phyloP scores from a whole-genome alignment of 2,797 vertebrate genomes.

The Hapalemur alaotrensis region DNA sequence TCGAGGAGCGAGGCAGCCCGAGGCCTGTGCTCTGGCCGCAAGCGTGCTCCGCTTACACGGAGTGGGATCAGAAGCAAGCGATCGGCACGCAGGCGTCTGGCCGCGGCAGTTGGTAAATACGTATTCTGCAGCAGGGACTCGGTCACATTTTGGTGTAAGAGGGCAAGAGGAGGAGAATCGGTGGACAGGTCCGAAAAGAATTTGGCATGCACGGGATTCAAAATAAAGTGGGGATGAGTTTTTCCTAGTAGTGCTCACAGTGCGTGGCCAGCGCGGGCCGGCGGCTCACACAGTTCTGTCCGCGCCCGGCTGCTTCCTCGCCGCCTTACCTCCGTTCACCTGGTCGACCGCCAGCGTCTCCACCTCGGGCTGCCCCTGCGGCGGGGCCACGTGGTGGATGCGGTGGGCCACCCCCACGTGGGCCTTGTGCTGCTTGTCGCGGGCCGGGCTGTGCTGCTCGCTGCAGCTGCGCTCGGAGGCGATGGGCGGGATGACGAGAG shows the following conservation, averaged over 20 bases:
- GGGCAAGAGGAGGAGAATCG: background rate
- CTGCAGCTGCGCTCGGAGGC: conserved; percentile 85
- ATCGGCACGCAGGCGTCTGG: conserved; percentile 86
- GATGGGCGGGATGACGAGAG: conserved; percentile 94
- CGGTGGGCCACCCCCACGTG: conserved; percentile 96
- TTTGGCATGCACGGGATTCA: conserved; percentile 84
- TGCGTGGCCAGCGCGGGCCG: conserved; percentile 75
- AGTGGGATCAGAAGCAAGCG: conserved; percentile 86
- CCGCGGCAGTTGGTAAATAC: conserved; percentile 80
- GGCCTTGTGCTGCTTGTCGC: conserved; percentile 90
- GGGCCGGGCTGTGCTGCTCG: conserved; percentile 88
- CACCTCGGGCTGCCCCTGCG: conserved; percentile 87
- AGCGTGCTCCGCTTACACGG: conserved; percentile 67
- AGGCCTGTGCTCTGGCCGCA: conserved; percentile 82
- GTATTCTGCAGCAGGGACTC: conserved; percentile 76
- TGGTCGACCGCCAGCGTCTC: conserved; percentile 97
- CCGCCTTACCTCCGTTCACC: conserved; percentile 91
- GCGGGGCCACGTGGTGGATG: conserved; percentile 87
- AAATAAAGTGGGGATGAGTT: conserved; percentile 63
- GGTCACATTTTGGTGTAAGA: conserved; percentile 45
- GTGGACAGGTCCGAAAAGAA: conserved; percentile 66
- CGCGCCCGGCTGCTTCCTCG: conserved; percentile 93
- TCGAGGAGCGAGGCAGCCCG: conserved; percentile 47
- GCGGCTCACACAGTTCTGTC: conserved; percentile 97
- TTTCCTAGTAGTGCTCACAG: conserved; percentile 82